Conservation (phyloP, 2,113 vertebrate species). For the Vireo altiloquus region DNA sequence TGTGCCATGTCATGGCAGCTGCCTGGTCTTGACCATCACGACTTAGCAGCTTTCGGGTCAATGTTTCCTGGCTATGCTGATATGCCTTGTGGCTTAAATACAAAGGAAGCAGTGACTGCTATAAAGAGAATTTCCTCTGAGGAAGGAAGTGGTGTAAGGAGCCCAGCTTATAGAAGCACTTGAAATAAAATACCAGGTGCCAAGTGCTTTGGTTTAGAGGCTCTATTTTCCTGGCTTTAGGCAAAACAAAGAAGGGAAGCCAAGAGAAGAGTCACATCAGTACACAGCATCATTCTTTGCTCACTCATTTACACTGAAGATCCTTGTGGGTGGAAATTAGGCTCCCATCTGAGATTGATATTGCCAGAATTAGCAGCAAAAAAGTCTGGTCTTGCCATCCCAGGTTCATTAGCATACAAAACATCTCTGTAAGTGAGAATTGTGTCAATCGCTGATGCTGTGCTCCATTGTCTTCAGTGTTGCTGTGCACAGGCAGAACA, state of each 20-base stretch:
- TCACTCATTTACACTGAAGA: conserved; percentile 13
- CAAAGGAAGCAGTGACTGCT: conserved; percentile 50
- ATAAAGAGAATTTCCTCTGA: conserved; percentile 29
- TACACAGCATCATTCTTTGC: neutral
- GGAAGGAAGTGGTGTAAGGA: conserved; percentile 37
- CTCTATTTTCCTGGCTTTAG: conserved; percentile 48
- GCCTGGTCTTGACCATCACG: neutral
- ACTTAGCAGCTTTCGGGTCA: neutral
- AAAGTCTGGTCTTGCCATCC: conserved; percentile 19
- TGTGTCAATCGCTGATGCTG: neutral
- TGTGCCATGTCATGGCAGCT: neutral
- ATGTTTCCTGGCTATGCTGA: neutral
- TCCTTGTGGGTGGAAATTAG: conserved; percentile 45
- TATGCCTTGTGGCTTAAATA: conserved; percentile 37
- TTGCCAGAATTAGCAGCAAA: conserved; percentile 23
- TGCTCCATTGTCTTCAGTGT: conserved; percentile 19
- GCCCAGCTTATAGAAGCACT: conserved; percentile 25
- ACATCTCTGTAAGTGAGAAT: conserved; percentile 17
- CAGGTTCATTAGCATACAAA: conserved; percentile 56
- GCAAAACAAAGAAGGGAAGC: conserved; percentile 12
- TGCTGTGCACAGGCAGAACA: conserved; percentile 1
- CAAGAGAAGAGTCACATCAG: conserved; percentile 2
- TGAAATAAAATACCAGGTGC: conserved; percentile 65
- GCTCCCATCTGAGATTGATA: neutral
- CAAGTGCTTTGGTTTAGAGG: conserved; percentile 54